Base-by-base conservation (phyloP, 2,797 vertebrate genomes). In the Siniperca obscura region DNA sequence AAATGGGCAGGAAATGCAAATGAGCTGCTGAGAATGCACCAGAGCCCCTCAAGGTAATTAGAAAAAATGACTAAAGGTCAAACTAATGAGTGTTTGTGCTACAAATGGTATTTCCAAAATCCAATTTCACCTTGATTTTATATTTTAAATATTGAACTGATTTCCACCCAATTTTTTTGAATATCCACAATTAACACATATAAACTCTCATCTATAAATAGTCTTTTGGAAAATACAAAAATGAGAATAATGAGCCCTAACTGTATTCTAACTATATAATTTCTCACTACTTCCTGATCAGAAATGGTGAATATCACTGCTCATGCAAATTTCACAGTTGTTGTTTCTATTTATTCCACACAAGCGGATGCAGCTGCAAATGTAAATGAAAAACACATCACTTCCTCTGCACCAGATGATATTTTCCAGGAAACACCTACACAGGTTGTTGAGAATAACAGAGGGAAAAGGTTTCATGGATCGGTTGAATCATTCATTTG, bases 381-480 rank as follows among this genome's bases (percentile, higher is more conserved):
- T 90, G 88, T 74, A 92, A 89, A 92, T 84, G 66, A 76, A 84
- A 82, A 85, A 72, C 87, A 74, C 82, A 89, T 90, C 70, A 81
- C 86, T 89, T 91, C 88, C 84, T 89, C 89, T 92, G 91, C 85
- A 91, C 88, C 92, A 92, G 89, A 93, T 92, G 89, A 92, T 90
- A 70, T 90, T 89, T 87, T 87, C 80, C 81, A 81, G 85, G 85
- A 89, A 93, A 93, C 90, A 88, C 92, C 91, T 86, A 92, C 93
- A 80, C 86, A 82, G 59, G 79, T 78, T 90, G 82, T 87, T 65
- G 70, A 84, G 80, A 87, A 78, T 66, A 83, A 36, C 84, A 62
- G 64, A 78, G 59, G 64, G 53, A 77, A 79, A 76, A 69, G n/a
- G 62, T 79, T 84, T 87, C 66, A 80, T 84, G 80, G 73, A 77